These are phyloP conservation scores for Dicranocentrus wangi DNA, from an alignment of 2,888 invertebrate species.

Conservation along the genomic window DNA sequence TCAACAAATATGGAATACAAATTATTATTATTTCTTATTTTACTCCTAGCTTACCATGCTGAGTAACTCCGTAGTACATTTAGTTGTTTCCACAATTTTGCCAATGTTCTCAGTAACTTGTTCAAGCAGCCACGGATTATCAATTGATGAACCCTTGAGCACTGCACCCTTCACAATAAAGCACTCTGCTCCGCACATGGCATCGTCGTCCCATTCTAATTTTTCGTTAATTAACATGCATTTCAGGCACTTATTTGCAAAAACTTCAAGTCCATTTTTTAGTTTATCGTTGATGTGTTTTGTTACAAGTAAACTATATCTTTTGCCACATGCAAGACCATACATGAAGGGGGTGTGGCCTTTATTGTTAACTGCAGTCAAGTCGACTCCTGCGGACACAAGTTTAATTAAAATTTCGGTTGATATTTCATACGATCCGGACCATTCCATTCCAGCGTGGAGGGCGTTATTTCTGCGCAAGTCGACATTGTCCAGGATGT, in stretches of 20 bases:
- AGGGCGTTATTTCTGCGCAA: neutral
- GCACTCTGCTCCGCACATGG: neutral
- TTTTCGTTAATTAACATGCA: neutral
- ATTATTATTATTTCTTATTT: too few species aligned
- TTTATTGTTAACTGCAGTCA: neutral
- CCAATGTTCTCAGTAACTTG: neutral
- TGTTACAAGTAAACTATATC: neutral
- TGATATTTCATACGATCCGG: neutral
- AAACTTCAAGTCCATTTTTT: too few species aligned
- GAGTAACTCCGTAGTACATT: too few species aligned
- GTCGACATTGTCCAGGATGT: neutral
- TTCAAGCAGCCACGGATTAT: neutral
- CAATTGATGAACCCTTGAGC: neutral
- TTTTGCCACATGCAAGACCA: neutral
- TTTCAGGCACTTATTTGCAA: neutral
- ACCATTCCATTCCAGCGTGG: neutral
- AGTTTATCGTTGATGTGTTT: neutral
- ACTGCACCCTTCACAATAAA: neutral
- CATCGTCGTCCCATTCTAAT: neutral
- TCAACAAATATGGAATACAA: too few species aligned
- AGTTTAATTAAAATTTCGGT: neutral
- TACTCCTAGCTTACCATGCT: too few species aligned
- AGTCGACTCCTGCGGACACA: neutral
- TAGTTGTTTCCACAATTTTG: neutral
- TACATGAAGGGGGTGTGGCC: neutral